These are phyloP conservation scores for Papilio aristodemus DNA, from an alignment of 1,140 invertebrate genomes.

Conservation along the genomic window DNA sequence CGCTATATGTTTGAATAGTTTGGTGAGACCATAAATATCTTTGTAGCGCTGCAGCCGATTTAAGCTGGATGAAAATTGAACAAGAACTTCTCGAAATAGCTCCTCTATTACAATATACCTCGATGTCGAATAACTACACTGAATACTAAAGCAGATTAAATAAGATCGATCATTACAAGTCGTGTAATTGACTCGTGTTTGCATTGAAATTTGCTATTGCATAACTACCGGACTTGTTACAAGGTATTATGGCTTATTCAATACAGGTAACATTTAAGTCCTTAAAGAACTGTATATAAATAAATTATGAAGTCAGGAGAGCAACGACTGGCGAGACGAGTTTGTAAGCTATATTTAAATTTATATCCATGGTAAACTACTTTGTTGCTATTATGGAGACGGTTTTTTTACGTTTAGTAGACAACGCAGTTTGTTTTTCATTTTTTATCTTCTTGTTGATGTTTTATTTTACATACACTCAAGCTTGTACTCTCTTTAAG, in stretches of 20 bases:
- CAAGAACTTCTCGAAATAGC: too few species aligned
- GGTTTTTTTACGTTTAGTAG: not conserved
- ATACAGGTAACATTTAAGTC: conserved; percentile 6
- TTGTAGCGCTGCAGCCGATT: too few species aligned
- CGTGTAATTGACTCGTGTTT: conserved; percentile 9
- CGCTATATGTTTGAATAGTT: too few species aligned
- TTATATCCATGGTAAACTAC: not conserved
- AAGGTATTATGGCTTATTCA: conserved; percentile 17
- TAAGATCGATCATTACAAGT: conserved; percentile 21
- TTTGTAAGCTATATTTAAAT: not conserved
- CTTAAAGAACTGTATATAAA: not conserved
- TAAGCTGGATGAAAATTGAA: too few species aligned
- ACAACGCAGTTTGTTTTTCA: not conserved
- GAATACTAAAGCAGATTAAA: conserved; percentile 14
- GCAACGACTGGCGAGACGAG: conserved; percentile 18
- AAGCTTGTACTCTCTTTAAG: too few species aligned
- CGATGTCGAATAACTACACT: conserved; percentile 1
- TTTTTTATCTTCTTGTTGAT: too few species aligned
- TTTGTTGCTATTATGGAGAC: not conserved
- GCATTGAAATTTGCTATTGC: conserved; percentile 14
- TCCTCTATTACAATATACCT: too few species aligned
- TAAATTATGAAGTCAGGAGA: conserved; percentile 6
- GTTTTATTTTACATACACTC: too few species aligned
- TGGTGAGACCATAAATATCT: too few species aligned
- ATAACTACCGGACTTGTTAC: not conserved